Percentiles rank a stretch among this genome's conserved stretches.
phyloP scores from a whole-genome alignment of 53 echinoderm and acorn worm species.

The Stichopus horrens region DNA sequence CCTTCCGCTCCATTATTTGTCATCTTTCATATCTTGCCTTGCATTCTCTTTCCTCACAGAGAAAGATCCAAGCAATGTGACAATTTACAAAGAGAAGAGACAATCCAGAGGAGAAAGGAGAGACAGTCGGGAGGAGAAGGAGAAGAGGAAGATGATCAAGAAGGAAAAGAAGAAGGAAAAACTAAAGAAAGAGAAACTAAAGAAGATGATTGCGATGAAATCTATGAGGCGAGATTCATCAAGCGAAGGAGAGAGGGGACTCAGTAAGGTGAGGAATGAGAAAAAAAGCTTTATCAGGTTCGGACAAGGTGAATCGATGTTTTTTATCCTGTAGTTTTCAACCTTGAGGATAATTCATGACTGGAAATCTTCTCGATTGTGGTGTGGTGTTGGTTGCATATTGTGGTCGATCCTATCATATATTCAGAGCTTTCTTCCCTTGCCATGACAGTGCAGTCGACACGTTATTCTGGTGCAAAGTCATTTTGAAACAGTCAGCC shows the following conservation, averaged over 20 bases:
- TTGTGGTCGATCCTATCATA: too few relatives aligned
- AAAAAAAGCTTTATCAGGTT: background rate
- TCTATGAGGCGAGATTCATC: conserved; percentile 38
- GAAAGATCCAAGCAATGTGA: conserved; percentile 57
- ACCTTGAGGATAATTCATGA: too few relatives aligned
- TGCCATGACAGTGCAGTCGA: too few relatives aligned
- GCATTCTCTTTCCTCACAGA: conserved; percentile 13
- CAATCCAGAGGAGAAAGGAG: conserved; percentile 62
- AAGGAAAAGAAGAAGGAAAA: conserved; percentile 53
- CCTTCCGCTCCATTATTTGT: too few relatives aligned
- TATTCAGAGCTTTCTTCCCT: too few relatives aligned
- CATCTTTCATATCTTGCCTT: background rate
- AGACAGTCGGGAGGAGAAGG: conserved; percentile 47
- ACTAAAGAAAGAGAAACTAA: conserved; percentile 42
- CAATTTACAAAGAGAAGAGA: conserved; percentile 71
- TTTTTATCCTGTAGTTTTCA: too few relatives aligned
- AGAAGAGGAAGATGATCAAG: conserved; percentile 49
- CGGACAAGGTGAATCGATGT: background rate
- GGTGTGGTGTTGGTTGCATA: too few relatives aligned
- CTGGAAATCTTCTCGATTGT: too few relatives aligned
- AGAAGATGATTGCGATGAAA: conserved; percentile 62
- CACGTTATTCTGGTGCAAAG: too few relatives aligned
- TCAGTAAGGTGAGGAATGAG: conserved; percentile 7
- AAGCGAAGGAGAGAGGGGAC: conserved; percentile 30
- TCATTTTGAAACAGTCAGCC: too few relatives aligned